These are phyloP conservation scores for Patiria miniata DNA, from an alignment of 35 echinoderm and acorn worm genomes.

Conservation along the genomic window DNA sequence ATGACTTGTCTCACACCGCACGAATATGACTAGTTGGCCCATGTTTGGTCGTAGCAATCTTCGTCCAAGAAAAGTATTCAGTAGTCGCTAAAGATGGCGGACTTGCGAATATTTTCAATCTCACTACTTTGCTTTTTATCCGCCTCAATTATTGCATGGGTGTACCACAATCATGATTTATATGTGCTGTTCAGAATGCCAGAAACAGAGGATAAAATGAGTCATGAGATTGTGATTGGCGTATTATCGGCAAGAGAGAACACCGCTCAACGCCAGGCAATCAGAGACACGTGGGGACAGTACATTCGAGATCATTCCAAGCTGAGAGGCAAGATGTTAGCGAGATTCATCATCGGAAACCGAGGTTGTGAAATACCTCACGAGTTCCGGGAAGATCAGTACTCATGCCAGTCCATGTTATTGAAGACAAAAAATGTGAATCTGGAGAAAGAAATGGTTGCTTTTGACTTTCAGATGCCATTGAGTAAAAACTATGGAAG, in stretches of 20 bases:
- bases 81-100: too few species aligned
- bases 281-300: neutral
- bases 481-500: neutral
- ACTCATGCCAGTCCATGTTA: neutral
- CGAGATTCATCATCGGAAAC: neutral
- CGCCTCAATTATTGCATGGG: too few species aligned
- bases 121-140: too few species aligned
- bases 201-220: too few species aligned
- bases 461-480: neutral
- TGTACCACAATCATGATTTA: too few species aligned
- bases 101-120: too few species aligned
- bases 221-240: neutral
- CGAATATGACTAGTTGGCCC: too few species aligned
- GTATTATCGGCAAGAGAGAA: conserved; percentile 11
- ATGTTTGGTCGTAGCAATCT: too few species aligned
- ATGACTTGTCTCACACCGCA: too few species aligned
- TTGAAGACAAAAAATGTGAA: neutral
- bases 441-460: neutral
- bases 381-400: neutral
- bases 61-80: too few species aligned
- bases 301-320: neutral
- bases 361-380: neutral
- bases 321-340: neutral
- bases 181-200: too few species aligned
- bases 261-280: neutral